Evolutionary conservation across 2,888 invertebrate species (phyloP).

Genomic region (Ditylenchus weischeri): DNA sequence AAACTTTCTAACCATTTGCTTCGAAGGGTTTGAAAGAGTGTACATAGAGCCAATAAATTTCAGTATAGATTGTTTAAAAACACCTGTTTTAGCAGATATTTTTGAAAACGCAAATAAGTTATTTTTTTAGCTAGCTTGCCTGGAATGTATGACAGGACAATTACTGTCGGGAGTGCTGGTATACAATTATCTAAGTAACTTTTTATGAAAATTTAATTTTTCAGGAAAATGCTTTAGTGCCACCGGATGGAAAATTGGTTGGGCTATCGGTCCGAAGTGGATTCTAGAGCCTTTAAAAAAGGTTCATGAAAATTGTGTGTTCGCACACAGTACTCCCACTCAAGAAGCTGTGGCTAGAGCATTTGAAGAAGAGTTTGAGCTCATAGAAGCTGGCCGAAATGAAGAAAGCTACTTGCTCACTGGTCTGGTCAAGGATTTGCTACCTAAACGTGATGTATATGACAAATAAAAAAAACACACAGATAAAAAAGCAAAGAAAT

Average conservation of each 20-base stretch:
- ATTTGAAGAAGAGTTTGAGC: slow-evolving; percentile 77
- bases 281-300: slow-evolving; percentile 76
- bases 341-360: slow-evolving; percentile 82
- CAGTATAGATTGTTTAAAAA: too few species aligned
- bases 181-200: slow-evolving; percentile 66
- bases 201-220: slow-evolving; percentile 63
- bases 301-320: slow-evolving; percentile 89
- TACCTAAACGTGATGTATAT: slow-evolving; percentile 73
- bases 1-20: too few species aligned
- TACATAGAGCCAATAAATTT: too few species aligned
- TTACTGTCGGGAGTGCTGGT: slow-evolving; percentile 93
- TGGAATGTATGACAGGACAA: slow-evolving; percentile 94
- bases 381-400: slow-evolving; percentile 27
- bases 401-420: slow-evolving; percentile 70
- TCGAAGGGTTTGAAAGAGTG: too few species aligned
- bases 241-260: slow-evolving; percentile 91
- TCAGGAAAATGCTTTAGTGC: slow-evolving; percentile 83
- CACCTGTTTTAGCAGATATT: too few species aligned
- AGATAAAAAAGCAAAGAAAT: neutral
- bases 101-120: neutral
- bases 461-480: slow-evolving; percentile 63
- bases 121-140: slow-evolving; percentile 73
- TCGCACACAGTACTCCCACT: slow-evolving; percentile 69
- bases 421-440: slow-evolving; percentile 73
- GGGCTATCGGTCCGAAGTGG: slow-evolving; percentile 84